These are phyloP conservation scores for Pantherophis vulpinus DNA, from an alignment of 2,797 vertebrate genomes.

Conservation along the genomic window DNA sequence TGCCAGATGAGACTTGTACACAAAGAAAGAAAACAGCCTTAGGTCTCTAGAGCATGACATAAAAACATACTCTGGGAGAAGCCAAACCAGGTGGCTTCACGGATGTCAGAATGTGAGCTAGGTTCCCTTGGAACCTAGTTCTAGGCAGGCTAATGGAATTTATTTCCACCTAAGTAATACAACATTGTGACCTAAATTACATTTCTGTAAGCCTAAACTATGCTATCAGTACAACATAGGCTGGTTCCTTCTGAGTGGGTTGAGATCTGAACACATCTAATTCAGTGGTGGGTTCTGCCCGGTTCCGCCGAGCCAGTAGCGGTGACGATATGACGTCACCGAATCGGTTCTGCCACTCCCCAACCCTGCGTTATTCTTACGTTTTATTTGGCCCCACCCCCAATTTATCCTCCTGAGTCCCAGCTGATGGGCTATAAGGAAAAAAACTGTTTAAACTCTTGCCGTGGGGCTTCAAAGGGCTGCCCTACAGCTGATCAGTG, in stretches of 20 bases:
- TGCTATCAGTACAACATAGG: not conserved
- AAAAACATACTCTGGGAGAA: not conserved
- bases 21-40: not conserved
- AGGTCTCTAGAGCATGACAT: not conserved
- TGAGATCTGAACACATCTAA: not conserved
- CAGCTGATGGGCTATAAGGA: too few species aligned
- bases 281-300: not conserved
- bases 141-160: not conserved
- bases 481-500: too few species aligned
- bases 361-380: too few species aligned
- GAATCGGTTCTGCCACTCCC: too few species aligned
- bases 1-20: not conserved
- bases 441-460: too few species aligned
- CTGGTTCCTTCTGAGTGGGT: not conserved
- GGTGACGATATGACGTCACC: too few species aligned
- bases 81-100: not conserved
- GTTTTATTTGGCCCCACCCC: too few species aligned
- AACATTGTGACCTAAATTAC: not conserved
- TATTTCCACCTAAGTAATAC: not conserved
- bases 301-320: too few species aligned
- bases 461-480: too few species aligned
- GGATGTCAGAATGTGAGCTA: not conserved
- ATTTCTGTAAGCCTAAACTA: not conserved
- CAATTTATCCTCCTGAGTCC: too few species aligned
- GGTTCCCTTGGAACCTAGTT: not conserved